phyloP scores from a whole-genome alignment of 2,797 vertebrate species.

The Nannoperca obscura region DNA sequence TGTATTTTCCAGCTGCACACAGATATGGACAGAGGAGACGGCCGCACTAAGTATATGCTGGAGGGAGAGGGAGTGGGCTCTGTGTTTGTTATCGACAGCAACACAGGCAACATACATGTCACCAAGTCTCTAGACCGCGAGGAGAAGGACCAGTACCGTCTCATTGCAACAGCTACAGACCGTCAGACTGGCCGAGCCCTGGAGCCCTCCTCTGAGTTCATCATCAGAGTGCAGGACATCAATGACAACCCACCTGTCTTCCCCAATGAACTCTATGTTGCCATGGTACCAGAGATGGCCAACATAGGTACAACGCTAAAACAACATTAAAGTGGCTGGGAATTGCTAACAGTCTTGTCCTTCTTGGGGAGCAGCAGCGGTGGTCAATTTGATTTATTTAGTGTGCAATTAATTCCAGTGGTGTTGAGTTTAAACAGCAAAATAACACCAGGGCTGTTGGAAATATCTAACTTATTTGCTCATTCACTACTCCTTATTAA shows the following conservation, averaged over 20 bases:
- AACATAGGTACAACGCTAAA: conserved; percentile 85
- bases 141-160: conserved; percentile 90
- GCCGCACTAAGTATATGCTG: conserved; percentile 87
- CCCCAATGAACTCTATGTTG: conserved; percentile 86
- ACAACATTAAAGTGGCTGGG: not conserved
- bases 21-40: conserved; percentile 89
- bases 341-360: not conserved
- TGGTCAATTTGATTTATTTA: not conserved
- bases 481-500: not conserved
- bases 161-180: conserved; percentile 89
- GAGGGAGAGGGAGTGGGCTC: conserved; percentile 92
- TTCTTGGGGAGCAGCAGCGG: not conserved
- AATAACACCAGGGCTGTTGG: not conserved
- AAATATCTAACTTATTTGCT: conserved; percentile 5
- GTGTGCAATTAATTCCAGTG: not conserved
- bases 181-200: conserved; percentile 87
- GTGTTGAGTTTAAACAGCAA: not conserved
- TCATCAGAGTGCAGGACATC: conserved; percentile 93
- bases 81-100: conserved; percentile 90
- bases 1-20: conserved; percentile 85
- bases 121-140: conserved; percentile 92
- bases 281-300: conserved; percentile 91
- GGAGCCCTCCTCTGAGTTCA: conserved; percentile 91
- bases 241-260: conserved; percentile 93
- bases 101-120: conserved; percentile 91